A percentile compares a stretch with the other conserved stretches of the same genome.
These are phyloP conservation scores for Drosophila bipectinata DNA, from an alignment of 1,140 invertebrate genomes.

Conservation along the genomic window DNA sequence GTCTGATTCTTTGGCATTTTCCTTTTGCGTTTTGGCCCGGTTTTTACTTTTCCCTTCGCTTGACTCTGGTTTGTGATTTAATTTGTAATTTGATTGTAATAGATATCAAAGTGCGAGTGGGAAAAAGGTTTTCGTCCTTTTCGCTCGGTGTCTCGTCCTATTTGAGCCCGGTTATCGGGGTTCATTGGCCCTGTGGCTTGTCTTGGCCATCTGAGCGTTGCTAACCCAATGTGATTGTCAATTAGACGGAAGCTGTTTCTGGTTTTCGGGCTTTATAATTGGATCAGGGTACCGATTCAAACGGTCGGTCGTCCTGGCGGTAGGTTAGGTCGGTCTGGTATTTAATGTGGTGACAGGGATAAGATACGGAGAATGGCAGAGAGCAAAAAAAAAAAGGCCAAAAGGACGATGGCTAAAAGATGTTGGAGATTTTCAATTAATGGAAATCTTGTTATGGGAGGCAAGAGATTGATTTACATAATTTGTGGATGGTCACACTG, in stretches of 20 bases:
- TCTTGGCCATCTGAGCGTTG: constrained; percentile 32
- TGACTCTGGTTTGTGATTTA: constrained; percentile 67
- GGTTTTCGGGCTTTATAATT: constrained; percentile 39
- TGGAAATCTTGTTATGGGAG: neutral
- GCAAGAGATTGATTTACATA: neutral
- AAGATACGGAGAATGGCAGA: neutral
- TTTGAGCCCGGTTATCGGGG: constrained; percentile 10
- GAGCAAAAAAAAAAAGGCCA: neutral
- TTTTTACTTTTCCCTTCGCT: constrained; percentile 13
- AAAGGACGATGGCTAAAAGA: neutral
- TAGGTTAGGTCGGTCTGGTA: neutral
- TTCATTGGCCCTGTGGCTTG: constrained; percentile 37
- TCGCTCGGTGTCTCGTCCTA: neutral
- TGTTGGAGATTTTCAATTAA: neutral
- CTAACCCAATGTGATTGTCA: constrained; percentile 68
- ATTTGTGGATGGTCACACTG: neutral
- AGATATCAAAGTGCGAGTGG: constrained; percentile 68
- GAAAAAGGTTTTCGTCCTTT: constrained; percentile 26
- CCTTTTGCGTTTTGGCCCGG: constrained; percentile 12
- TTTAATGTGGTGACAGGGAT: constrained; percentile 4
- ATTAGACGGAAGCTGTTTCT: constrained; percentile 52
- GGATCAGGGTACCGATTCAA: constrained; percentile 19
- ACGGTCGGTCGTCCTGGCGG: constrained; percentile 2
- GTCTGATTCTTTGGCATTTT: constrained; percentile 7
- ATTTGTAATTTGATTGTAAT: constrained; percentile 81